Evolutionary conservation across 1,140 invertebrate genomes (phyloP), one percentile per base, ranked within the genome.

Genomic region (Hormaphis cornu): DNA sequence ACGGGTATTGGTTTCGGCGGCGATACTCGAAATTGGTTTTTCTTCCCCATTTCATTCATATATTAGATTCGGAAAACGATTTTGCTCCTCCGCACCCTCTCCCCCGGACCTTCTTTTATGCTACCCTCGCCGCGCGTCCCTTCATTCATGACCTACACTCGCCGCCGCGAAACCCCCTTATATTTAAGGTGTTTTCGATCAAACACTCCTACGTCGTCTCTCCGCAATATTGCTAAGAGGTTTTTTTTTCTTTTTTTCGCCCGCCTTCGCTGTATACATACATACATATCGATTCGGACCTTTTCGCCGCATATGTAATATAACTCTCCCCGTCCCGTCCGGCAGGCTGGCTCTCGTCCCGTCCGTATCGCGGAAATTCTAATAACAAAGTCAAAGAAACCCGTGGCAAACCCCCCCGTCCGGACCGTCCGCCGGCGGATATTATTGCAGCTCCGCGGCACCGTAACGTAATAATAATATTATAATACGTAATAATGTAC

Each of bases 1-100:
- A 66, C 61, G 61, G 61, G 56, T 70, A 70, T 70, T 70, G 56
- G 54, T 70, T 70, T 70, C 69, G 61, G 61, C 61, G 61, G 69
- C 69, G 69, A 70, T 70, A 70, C 69, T 70, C 56, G 69, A 70
- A 70, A 70, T 70, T 70, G 69, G 69, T 70, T 70, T 70, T 70
- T 70, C 69, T 70, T 70, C 69, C 69, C 69, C 69, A 70, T 70
- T 70, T 70, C 69, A 70, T 70, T 70, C 69, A 70, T 70, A 70
- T 70, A 70, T 70, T 70, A 70, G 54, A 70, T 70, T 70, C 56
- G 69, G 69, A 59, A 70, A 59, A 59, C 69, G 69, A 59, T 70
- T 70, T 59, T 61, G 46, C 56, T 70, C 28, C 18, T 18, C 26
- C 42, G 16, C 16, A 4, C 37, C 24, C 10, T 22, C 6, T 9